Evolutionary conservation across 2,888 invertebrate genomes (phyloP).

Genomic region (Lapara coniferarum): DNA sequence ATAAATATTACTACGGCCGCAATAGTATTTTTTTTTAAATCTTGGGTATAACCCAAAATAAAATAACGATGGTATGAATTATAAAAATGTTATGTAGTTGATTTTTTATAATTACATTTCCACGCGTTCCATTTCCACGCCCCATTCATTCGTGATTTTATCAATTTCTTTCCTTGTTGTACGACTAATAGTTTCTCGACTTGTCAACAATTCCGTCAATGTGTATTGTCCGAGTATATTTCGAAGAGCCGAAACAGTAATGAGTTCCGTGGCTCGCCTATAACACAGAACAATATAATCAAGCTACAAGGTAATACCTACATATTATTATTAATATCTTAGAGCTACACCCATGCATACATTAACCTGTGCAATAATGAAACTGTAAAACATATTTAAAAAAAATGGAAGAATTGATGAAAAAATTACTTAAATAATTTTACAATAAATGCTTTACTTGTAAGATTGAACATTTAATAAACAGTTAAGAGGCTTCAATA

Average conservation of each 20-base stretch:
- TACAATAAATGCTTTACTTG: conserved; percentile 42
- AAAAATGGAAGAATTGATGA: too few species aligned
- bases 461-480: conserved; percentile 74
- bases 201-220: conserved; percentile 84
- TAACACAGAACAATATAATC: conserved; percentile 30
- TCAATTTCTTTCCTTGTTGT: conserved; percentile 79
- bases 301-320: not conserved
- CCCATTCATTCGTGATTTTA: conserved; percentile 80
- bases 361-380: too few species aligned
- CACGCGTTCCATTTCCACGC: conserved; percentile 84
- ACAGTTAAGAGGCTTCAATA: conserved; percentile 87
- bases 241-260: conserved; percentile 74
- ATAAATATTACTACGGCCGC: too few species aligned
- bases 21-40: too few species aligned
- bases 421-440: not conserved
- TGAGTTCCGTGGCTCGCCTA: conserved; percentile 66
- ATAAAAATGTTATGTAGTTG: too few species aligned
- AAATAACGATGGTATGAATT: not conserved
- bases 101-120: conserved; percentile 77
- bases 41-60: not conserved
- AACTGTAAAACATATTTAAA: too few species aligned
- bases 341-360: too few species aligned
- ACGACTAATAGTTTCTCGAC: conserved; percentile 83
- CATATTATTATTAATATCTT: too few species aligned
- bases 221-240: conserved; percentile 86